Conservation (phyloP, 2,888 invertebrate species). For the Meganola albula region DNA sequence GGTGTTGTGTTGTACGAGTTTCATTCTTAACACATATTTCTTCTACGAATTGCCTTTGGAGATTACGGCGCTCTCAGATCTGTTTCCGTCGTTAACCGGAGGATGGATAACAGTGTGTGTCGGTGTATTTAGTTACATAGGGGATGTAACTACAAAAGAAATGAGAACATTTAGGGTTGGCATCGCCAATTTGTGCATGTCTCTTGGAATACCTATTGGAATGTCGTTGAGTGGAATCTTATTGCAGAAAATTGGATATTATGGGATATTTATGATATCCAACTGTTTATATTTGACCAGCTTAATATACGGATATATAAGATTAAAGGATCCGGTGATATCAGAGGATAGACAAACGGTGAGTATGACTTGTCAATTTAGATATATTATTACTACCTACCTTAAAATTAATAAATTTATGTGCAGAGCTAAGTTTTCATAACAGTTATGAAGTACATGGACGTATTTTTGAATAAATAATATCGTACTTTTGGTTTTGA, state of each 20-base stretch:
- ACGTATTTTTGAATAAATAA: no score
- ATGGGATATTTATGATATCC: conserved; percentile 71
- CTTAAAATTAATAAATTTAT: no score
- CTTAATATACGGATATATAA: conserved; percentile 68
- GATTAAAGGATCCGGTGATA: conserved; percentile 64
- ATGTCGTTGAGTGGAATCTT: conserved; percentile 77
- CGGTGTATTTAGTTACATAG: conserved; percentile 80
- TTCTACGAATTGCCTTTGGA: conserved; percentile 78
- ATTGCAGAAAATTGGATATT: conserved; percentile 68
- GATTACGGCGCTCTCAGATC: conserved; percentile 73
- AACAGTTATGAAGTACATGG: no score
- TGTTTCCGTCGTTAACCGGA: conserved; percentile 76
- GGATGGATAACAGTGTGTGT: conserved; percentile 79
- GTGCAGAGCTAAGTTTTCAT: no score
- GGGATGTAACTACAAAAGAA: conserved; percentile 78
- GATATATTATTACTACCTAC: no score
- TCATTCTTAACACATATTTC: conserved; percentile 76
- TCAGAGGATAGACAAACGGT: conserved; percentile 59
- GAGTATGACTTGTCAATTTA: no score
- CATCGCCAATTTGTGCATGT: conserved; percentile 79
- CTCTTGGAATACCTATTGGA: conserved; percentile 79
- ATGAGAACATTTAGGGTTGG: conserved; percentile 80
- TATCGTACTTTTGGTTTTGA: no score
- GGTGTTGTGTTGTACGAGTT: conserved; percentile 68
- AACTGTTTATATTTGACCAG: conserved; percentile 72